Evolutionary conservation across 2,888 invertebrate genomes (phyloP).

Genomic region (Yponomeuta malinellus): DNA sequence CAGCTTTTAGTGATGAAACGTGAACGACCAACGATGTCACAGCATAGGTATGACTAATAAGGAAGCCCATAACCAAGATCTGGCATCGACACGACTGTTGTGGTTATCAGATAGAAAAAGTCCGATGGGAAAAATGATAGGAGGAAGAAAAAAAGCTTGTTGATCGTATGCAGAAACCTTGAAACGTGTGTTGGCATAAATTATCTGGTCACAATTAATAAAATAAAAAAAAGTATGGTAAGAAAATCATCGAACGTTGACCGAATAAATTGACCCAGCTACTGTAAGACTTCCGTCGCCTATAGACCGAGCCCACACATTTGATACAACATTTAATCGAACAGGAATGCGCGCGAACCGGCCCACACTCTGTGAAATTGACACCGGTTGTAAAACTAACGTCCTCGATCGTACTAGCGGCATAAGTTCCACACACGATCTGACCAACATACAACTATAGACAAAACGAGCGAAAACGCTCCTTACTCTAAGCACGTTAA

Average conservation of each 20-base stretch:
- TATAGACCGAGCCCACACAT: conserved; percentile 13
- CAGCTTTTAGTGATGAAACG: not conserved
- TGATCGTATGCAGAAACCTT: conserved; percentile 27
- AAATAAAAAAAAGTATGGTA: not conserved
- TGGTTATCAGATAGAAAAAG: conserved; percentile 31
- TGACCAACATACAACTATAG: not conserved
- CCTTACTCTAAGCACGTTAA: not conserved
- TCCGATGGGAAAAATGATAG: conserved; percentile 4
- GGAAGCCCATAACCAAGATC: conserved; percentile 12
- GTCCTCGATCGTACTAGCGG: conserved; percentile 36
- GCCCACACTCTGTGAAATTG: conserved; percentile 45
- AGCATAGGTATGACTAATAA: conserved; percentile 8
- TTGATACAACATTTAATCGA: conserved; percentile 25
- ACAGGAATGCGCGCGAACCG: conserved; percentile 36
- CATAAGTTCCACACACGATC: not conserved
- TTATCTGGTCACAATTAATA: not conserved
- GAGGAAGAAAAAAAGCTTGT: conserved; percentile 26
- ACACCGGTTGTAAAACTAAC: conserved; percentile 44
- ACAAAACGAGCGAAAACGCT: not conserved
- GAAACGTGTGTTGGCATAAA: conserved; percentile 8
- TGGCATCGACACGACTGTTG: conserved; percentile 8
- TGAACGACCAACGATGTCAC: conserved; percentile 10
- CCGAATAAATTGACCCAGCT: conserved; percentile 8
- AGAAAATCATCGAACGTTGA: not conserved
- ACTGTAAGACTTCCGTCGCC: not conserved